Evolutionary conservation across 2,113 vertebrate species (phyloP).

Genomic region (Ginglymostoma cirratum): DNA sequence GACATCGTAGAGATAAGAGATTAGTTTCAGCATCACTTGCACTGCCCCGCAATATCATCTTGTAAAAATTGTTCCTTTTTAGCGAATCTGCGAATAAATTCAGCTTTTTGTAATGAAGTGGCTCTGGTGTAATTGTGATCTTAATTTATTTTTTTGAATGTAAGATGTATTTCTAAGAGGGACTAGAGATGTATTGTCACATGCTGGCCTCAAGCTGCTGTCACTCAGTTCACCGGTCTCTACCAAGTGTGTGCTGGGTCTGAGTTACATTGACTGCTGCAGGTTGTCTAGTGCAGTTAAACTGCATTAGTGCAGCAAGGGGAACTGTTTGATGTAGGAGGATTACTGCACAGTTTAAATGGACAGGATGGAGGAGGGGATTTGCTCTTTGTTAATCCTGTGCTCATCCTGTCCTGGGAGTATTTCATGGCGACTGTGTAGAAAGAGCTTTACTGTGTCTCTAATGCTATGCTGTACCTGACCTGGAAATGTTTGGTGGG

Average conservation of each 20-base stretch:
- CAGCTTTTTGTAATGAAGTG: conserved; percentile 35
- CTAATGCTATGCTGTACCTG: not conserved
- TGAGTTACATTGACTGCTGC: not conserved
- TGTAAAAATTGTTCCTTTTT: conserved; percentile 27
- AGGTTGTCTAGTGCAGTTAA: not conserved
- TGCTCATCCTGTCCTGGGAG: not conserved
- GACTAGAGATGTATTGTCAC: not conserved
- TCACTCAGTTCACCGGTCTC: not conserved
- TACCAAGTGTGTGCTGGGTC: too few species aligned
- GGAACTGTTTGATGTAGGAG: not conserved
- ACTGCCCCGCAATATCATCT: conserved; percentile 30
- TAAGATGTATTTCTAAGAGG: not conserved
- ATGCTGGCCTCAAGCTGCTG: not conserved
- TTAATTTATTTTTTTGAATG: conserved; percentile 32
- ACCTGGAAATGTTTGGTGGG: not conserved
- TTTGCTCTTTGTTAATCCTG: not conserved
- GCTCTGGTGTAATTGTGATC: conserved; percentile 35
- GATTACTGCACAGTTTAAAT: not conserved
- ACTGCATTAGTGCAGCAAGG: too few species aligned
- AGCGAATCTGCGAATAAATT: conserved; percentile 34
- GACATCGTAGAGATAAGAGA: conserved; percentile 35
- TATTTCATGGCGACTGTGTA: not conserved
- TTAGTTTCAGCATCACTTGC: conserved; percentile 18
- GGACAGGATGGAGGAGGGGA: not conserved
- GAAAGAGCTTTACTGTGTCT: not conserved